These are phyloP conservation scores for Cepaea hortensis DNA, from an alignment of 2,888 invertebrate genomes.

Conservation along the genomic window DNA sequence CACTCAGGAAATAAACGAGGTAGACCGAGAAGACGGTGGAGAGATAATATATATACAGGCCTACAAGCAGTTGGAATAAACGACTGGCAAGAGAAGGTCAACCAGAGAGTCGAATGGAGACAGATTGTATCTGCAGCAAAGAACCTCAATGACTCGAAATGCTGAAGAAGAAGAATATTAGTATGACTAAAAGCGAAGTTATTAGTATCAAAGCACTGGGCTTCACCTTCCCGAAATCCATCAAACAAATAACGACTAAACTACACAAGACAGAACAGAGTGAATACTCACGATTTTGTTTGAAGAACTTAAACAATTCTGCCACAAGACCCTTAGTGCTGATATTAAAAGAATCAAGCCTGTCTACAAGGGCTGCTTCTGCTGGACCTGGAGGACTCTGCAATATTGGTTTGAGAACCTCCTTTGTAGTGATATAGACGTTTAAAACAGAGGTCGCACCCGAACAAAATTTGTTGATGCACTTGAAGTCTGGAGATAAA, in stretches of 20 bases:
- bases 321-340: conserved; percentile 53
- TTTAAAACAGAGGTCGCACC: conserved; percentile 58
- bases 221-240: too few relatives aligned
- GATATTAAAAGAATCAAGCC: conserved; percentile 48
- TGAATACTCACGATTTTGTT: conserved; percentile 51
- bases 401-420: conserved; percentile 56
- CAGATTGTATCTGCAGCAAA: too few relatives aligned
- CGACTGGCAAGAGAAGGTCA: too few relatives aligned
- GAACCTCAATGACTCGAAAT: too few relatives aligned
- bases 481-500: conserved; percentile 56
- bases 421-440: conserved; percentile 53
- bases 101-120: too few relatives aligned
- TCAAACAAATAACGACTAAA: not conserved
- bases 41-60: too few relatives aligned
- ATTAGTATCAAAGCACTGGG: too few relatives aligned
- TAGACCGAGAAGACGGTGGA: too few relatives aligned
- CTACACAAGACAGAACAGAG: not conserved
- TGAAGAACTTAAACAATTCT: conserved; percentile 51
- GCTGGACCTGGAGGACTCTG: conserved; percentile 48
- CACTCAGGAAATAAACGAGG: too few relatives aligned
- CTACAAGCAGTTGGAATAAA: too few relatives aligned
- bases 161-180: too few relatives aligned
- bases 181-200: too few relatives aligned
- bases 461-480: conserved; percentile 57
- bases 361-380: conserved; percentile 42